Percentiles rank a stretch among this genome's conserved stretches.
These are phyloP conservation scores for Synanthedon formicaeformis DNA, from an alignment of 2,888 invertebrate genomes.

Conservation along the genomic window DNA sequence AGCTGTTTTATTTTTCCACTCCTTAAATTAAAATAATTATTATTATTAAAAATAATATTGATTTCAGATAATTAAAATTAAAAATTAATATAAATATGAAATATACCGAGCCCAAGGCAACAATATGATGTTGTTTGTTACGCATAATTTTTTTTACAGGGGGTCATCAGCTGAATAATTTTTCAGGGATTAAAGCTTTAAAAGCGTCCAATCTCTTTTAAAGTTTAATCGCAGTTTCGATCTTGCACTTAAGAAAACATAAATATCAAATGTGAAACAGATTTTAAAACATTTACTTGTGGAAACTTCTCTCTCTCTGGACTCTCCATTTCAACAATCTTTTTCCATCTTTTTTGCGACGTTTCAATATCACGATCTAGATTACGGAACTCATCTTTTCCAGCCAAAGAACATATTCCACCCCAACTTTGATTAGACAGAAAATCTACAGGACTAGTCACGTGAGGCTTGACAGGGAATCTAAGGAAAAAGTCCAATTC, in stretches of 20 bases:
- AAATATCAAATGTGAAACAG: neutral
- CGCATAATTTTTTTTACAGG: no score
- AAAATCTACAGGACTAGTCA: slow-evolving; percentile 95
- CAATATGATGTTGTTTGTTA: no score
- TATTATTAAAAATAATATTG: no score
- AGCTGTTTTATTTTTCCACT: slow-evolving; percentile 97
- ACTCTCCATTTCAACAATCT: slow-evolving; percentile 93
- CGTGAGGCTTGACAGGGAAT: slow-evolving; percentile 92
- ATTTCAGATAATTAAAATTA: no score
- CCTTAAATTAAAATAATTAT: slow-evolving; percentile 39
- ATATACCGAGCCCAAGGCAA: no score
- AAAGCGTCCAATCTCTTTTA: no score
- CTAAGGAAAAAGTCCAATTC: slow-evolving; percentile 94
- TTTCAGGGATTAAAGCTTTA: no score
- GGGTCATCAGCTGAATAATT: no score
- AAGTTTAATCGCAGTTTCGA: neutral
- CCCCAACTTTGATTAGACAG: slow-evolving; percentile 94
- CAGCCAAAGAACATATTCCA: slow-evolving; percentile 90
- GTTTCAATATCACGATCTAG: slow-evolving; percentile 96
- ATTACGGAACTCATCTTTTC: slow-evolving; percentile 92
- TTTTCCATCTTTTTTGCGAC: slow-evolving; percentile 97
- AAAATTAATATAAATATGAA: no score
- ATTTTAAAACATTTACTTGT: slow-evolving; percentile 58
- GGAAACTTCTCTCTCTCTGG: slow-evolving; percentile 97
- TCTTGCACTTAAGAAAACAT: neutral